These are phyloP conservation scores for Philaenus spumarius DNA, from an alignment of 1,140 invertebrate genomes.

Conservation along the genomic window DNA sequence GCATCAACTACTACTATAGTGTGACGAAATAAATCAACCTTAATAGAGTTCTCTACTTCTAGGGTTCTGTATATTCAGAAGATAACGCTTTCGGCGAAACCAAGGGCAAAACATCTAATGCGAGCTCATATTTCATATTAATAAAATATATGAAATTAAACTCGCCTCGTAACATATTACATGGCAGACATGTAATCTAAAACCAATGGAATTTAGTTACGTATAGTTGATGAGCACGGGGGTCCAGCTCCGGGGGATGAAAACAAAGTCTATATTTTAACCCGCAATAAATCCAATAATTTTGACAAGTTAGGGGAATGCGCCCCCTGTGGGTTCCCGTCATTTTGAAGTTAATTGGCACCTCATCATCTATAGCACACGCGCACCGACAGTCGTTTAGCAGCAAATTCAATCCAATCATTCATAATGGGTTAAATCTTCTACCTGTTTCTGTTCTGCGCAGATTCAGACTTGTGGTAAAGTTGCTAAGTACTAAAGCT, in stretches of 20 bases:
- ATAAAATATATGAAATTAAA: slow-evolving; percentile 17
- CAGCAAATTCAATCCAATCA: too few relatives aligned
- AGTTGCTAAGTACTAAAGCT: too few relatives aligned
- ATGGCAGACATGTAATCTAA: slow-evolving; percentile 10
- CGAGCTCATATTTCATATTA: slow-evolving; percentile 12
- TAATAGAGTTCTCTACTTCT: too few relatives aligned
- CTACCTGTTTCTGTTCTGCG: too few relatives aligned
- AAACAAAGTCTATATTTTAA: background rate
- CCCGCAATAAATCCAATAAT: slow-evolving; percentile 9
- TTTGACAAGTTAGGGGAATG: slow-evolving; percentile 11
- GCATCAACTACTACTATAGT: too few relatives aligned
- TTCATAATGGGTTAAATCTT: too few relatives aligned
- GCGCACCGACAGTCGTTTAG: too few relatives aligned
- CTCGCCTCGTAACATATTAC: slow-evolving; percentile 5
- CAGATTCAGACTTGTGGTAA: too few relatives aligned
- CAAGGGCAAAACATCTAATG: slow-evolving; percentile 4
- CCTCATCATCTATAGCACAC: background rate
- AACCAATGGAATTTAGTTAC: slow-evolving; percentile 14
- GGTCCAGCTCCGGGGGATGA: background rate
- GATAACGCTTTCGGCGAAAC: background rate
- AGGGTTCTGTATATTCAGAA: too few relatives aligned
- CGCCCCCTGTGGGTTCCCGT: slow-evolving; percentile 8
- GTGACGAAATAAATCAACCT: too few relatives aligned
- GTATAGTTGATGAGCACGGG: slow-evolving; percentile 1
- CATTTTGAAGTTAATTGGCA: slow-evolving; percentile 12